Evolutionary conservation across 2,888 invertebrate genomes (phyloP), one percentile per base, ranked within the genome.

Genomic region (Sisyra nigra): DNA sequence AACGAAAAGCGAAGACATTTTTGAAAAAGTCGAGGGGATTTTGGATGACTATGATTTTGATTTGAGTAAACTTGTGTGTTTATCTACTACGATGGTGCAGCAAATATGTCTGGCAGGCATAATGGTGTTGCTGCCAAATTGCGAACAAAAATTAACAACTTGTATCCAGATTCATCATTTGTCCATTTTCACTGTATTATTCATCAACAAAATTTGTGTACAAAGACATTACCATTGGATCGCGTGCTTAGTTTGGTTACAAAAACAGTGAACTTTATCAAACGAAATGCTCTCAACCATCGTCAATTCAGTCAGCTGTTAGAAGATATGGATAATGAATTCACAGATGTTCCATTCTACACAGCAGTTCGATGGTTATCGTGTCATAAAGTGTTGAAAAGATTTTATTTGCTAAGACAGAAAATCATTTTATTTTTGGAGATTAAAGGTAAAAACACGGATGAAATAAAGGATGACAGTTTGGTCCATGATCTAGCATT

Each of bases 341-440:
- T 43, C 40, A 42, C 34, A 32, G 46, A 43, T 36, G 45, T 46
- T 24, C 44, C 39, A 32, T 45, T 43, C 40, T 45, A 42, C 34
- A 46, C 42, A 42, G 42, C 46, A 41, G 46, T 48, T 29, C 41
- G 47, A 40, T 48, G 48, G 48, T 37, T 48, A 36, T 46, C 47
- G 42, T 40, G 42, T 13, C 44, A 44, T 37, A 40, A 42, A 32
- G 47, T 48, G 44, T 46, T 48, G 24, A 41, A 46, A 3, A 29
- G 40, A 44, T 32, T 38, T 41, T 40, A 24, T 36, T 43, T 41
- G 46, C 48, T 41, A 45, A 44, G 55, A 34, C 60, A 56, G 29
- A 62, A 58, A 50, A 57, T 60, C 45, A 55, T 42, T 11, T 31
- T 10, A 37, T 45, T 45, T 34, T 45, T 42, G 41, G 34, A 19